Base-by-base conservation (phyloP, 2,888 invertebrate genomes). In the Rotaria magnacalcarata region DNA sequence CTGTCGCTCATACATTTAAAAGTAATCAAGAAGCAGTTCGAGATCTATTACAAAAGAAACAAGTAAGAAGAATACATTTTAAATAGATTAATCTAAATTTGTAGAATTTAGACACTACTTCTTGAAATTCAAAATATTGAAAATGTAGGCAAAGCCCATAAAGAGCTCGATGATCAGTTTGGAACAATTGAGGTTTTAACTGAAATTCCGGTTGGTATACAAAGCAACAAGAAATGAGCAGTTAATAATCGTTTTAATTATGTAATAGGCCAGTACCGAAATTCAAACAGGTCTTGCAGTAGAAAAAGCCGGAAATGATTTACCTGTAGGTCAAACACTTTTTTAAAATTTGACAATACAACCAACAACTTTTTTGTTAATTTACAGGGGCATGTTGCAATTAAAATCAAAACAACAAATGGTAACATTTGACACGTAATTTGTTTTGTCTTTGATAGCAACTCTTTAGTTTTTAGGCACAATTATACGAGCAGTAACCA, bases 51-150 rank as follows among this genome's bases (percentile, higher is more conserved):
- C 94, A 94, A 58, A 93, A 93, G 89, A 96, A 95, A 89, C 95
- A 96, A 91, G 93, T 90, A 67, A 50, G 47, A 34, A n/a, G 21
- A 19, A 54, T 54, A 6, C 5, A 54, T 21, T 54, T 21, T 54
- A 0, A 7, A 54, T 54, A 4, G 7, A 54, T 54, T 4, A 54
- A 54, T 54, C 54, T 21, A 7, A 21, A 54, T 54, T 54, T 54
- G 19, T 8, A 21, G 2, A 3, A 16, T 34, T 34, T 87, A 92
- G 91, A 90, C 94, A 19, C 91, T 96, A 4, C 91, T 94, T 89
- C 92, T 95, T 88, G 96, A 96, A 90, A 90, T 96, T 85, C 94
- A 94, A 88, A 96, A 96, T 89, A 95, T 95, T 89, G 94, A 94
- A 89, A 94, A 93, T 85, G 94, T 90, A 87, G 86, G 87, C 75